Percentiles rank a stretch among this genome's conserved stretches.
phyloP scores from a whole-genome alignment of 2,888 invertebrate genomes.

The Aleiodes leptofemur region DNA sequence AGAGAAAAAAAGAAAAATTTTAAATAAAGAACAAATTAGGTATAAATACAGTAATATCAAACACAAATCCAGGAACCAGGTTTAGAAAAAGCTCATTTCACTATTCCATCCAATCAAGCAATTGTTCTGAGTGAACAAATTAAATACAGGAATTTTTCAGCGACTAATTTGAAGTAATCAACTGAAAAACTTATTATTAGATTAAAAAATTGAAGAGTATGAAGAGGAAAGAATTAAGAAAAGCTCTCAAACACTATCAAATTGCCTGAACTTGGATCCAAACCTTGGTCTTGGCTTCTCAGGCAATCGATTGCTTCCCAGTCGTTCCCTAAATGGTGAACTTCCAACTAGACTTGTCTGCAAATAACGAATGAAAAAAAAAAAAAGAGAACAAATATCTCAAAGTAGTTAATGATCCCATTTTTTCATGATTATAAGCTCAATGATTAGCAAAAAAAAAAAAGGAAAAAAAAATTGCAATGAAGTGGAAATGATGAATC shows the following conservation, averaged over 20 bases:
- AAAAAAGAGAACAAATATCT: not conserved
- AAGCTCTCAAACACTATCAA: conserved; percentile 31
- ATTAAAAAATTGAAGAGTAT: conserved; percentile 37
- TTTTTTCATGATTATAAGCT: too few species aligned
- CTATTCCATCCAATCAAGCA: not conserved
- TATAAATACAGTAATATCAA: conserved; percentile 53
- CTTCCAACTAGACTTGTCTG: conserved; percentile 80
- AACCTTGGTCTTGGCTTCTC: conserved; percentile 90
- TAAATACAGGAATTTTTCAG: conserved; percentile 1
- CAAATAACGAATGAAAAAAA: conserved; percentile 65
- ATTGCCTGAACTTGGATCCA: conserved; percentile 72
- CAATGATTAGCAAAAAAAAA: too few species aligned
- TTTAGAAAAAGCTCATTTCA: conserved; percentile 21
- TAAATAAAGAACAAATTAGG: conserved; percentile 68
- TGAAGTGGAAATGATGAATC: conserved; percentile 51
- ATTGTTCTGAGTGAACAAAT: conserved; percentile 11
- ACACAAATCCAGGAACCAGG: conserved; percentile 42
- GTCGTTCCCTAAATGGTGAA: conserved; percentile 92
- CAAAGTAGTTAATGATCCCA: not conserved
- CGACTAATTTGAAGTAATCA: not conserved
- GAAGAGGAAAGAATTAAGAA: conserved; percentile 19
- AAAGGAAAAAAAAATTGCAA: too few species aligned
- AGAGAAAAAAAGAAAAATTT: not conserved
- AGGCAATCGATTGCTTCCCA: conserved; percentile 91
- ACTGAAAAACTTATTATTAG: conserved; percentile 1